Evolutionary conservation across 2,888 invertebrate genomes (phyloP).

Genomic region (Diogma glabrata): DNA sequence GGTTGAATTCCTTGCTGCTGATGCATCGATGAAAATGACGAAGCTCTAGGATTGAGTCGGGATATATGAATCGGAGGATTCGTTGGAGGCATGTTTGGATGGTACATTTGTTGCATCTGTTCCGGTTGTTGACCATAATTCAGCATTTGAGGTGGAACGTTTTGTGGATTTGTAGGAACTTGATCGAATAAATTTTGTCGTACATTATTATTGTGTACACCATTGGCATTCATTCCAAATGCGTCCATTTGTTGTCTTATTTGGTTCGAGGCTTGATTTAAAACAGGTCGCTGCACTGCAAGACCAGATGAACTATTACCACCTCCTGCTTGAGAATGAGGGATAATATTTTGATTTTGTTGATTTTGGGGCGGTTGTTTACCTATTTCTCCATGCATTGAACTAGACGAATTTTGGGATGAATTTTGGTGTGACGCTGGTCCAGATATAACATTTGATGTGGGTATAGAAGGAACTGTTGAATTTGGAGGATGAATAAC

Average conservation of each 20-base stretch:
- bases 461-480: slow-evolving; percentile 14
- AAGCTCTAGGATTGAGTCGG: slow-evolving; percentile 68
- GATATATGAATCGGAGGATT: slow-evolving; percentile 45
- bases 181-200: slow-evolving; percentile 16
- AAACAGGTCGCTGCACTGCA: slow-evolving; percentile 30
- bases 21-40: slow-evolving; percentile 45
- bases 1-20: slow-evolving; percentile 15
- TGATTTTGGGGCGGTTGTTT: slow-evolving; percentile 1
- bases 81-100: slow-evolving; percentile 17
- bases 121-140: slow-evolving; percentile 17
- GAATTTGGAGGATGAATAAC: slow-evolving; percentile 13
- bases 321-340: slow-evolving; percentile 15
- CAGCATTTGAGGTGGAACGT: slow-evolving; percentile 16
- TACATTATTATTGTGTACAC: slow-evolving; percentile 18
- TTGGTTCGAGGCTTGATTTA: slow-evolving; percentile 12
- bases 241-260: slow-evolving; percentile 23
- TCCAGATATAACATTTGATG: not conserved
- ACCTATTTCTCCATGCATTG: not conserved
- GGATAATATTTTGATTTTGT: slow-evolving; percentile 4
- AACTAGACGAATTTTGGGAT: not conserved
- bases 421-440: not conserved
- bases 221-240: slow-evolving; percentile 30
- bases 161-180: slow-evolving; percentile 25
- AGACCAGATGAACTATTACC: slow-evolving; percentile 25
- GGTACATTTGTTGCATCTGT: slow-evolving; percentile 20